Evolutionary conservation across 2,888 invertebrate species (phyloP).

Genomic region (Beris morrisii): DNA sequence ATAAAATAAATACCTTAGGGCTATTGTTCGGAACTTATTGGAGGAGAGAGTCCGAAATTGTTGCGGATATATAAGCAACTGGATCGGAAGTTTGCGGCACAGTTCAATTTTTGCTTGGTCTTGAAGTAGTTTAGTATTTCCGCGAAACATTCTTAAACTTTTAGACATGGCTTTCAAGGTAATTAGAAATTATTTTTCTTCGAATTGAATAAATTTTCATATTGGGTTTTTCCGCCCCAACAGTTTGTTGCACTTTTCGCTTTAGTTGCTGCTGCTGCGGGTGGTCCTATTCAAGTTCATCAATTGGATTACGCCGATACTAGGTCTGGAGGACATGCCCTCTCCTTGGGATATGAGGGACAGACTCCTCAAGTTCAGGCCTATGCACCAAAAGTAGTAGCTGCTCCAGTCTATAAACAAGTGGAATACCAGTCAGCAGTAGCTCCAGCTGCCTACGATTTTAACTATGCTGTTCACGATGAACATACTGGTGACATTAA

Average conservation of each 20-base stretch:
- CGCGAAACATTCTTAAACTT: neutral
- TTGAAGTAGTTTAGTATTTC: constrained; percentile 6
- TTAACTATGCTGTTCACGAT: constrained; percentile 57
- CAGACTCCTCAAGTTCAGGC: neutral
- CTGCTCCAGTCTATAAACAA: constrained; percentile 15
- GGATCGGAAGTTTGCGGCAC: constrained; percentile 6
- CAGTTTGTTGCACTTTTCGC: constrained; percentile 13
- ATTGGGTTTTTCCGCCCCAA: neutral
- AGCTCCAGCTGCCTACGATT: constrained; percentile 58
- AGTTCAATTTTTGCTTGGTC: constrained; percentile 12
- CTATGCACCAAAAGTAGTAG: neutral
- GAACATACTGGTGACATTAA: constrained; percentile 60
- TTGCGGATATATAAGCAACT: constrained; percentile 17
- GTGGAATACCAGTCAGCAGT: neutral
- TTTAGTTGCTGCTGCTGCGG: neutral
- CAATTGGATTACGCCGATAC: neutral
- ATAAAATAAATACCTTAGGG: constrained; percentile 2
- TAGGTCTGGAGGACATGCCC: neutral
- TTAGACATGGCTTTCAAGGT: constrained; percentile 30
- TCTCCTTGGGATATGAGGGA: neutral
- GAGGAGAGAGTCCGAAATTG: constrained; percentile 6
- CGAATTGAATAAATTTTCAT: neutral
- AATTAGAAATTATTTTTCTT: neutral
- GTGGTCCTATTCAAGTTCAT: too few species aligned
- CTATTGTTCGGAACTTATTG: too few species aligned